phyloP scores from a whole-genome alignment of 2,888 invertebrate species.

The Doris montereyensis region DNA sequence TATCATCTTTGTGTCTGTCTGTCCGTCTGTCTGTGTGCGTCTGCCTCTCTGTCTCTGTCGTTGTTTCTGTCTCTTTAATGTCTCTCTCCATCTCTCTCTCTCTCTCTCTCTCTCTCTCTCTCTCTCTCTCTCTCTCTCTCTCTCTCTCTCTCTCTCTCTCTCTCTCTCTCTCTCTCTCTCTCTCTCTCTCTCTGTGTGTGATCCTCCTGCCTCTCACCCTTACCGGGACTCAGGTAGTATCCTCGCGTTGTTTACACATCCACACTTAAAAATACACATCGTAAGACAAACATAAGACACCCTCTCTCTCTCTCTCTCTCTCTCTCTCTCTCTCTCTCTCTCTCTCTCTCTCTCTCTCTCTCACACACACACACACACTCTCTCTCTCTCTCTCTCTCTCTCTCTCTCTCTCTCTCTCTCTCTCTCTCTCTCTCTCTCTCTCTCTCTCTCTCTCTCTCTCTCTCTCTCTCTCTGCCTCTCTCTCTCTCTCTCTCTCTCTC shows the following conservation, averaged over 20 bases:
- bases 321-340: background rate
- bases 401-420: background rate
- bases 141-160: background rate
- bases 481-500: background rate
- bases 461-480: background rate
- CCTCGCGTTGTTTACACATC: too few species aligned
- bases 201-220: too few species aligned
- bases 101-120: too few species aligned
- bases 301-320: background rate
- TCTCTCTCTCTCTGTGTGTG: background rate
- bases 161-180: background rate
- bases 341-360: background rate
- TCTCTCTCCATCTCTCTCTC: too few species aligned
- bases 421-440: background rate
- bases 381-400: background rate
- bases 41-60: background rate
- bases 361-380: background rate
- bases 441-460: background rate
- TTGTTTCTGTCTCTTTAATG: too few species aligned
- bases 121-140: background rate
- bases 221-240: too few species aligned
- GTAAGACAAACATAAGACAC: background rate
- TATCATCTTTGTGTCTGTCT: too few species aligned
- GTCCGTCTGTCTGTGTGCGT: background rate
- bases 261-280: too few species aligned